A percentile compares a stretch with the other conserved stretches of the same genome.
These are phyloP conservation scores for Macrosoma leucophasiata DNA, from an alignment of 2,888 invertebrate species.

Conservation along the genomic window DNA sequence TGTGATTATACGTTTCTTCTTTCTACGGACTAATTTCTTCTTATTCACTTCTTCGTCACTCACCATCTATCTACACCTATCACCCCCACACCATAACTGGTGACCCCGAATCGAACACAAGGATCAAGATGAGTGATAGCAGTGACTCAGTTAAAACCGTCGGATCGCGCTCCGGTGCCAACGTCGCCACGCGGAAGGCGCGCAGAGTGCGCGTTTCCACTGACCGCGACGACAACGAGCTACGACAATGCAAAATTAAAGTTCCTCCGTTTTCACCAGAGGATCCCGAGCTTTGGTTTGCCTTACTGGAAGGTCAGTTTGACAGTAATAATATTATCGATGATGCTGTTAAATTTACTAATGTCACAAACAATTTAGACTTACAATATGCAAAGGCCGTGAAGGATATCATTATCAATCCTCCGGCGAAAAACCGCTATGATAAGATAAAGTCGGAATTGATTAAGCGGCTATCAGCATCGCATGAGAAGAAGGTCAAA, in stretches of 20 bases:
- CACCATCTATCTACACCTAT: too few species aligned
- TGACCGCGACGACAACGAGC: not conserved
- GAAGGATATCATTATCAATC: conserved; percentile 3
- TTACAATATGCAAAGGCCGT: conserved; percentile 2
- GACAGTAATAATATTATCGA: not conserved
- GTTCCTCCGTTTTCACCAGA: conserved; percentile 3
- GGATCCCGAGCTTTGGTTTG: conserved; percentile 5
- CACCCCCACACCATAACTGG: too few species aligned
- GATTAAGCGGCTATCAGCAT: conserved; percentile 12
- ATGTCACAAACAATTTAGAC: not conserved
- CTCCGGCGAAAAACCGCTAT: not conserved
- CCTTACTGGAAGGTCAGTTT: conserved; percentile 4
- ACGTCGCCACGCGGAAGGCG: not conserved
- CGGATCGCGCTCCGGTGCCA: too few species aligned
- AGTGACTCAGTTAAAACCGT: too few species aligned
- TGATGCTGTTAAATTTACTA: not conserved
- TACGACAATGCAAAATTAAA: not conserved
- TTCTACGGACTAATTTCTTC: too few species aligned
- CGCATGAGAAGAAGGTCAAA: conserved; percentile 11
- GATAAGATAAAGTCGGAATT: conserved; percentile 13
- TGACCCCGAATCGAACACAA: too few species aligned
- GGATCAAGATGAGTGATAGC: too few species aligned
- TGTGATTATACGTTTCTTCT: too few species aligned
- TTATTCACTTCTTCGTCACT: too few species aligned
- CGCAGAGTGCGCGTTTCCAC: conserved; percentile 1